Conservation (phyloP, 2,113 vertebrate species). For the Lipotes vexillifer region DNA sequence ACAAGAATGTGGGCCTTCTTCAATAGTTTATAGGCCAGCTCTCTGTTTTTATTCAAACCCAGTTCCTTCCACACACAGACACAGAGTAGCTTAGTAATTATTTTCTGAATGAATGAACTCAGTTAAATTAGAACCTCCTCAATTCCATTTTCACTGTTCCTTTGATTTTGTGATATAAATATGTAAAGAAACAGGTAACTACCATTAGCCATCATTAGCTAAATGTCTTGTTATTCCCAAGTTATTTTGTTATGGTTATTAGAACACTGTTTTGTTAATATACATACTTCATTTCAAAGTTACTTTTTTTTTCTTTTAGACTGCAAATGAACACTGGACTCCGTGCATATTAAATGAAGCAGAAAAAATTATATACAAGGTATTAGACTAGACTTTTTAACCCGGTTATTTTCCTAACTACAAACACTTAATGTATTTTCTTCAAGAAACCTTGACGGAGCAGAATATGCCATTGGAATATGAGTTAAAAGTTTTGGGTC, state of each 20-base stretch:
- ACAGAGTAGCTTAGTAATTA: background rate
- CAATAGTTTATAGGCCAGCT: background rate
- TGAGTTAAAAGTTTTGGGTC: background rate
- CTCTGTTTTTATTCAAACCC: background rate
- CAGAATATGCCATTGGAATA: background rate
- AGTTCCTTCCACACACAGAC: background rate
- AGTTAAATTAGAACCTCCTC: background rate
- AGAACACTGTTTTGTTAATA: background rate
- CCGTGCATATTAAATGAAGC: constrained; percentile 93
- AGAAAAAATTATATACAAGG: constrained; percentile 97
- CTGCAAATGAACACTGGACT: constrained; percentile 94
- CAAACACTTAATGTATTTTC: background rate
- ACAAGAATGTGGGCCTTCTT: background rate
- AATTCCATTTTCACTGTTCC: background rate
- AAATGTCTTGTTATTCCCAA: background rate
- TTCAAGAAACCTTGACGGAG: background rate
- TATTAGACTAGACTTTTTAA: constrained; percentile 69
- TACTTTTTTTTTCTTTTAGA: constrained; percentile 79
- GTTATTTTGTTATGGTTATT: background rate
- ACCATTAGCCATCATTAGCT: background rate
- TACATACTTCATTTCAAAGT: background rate
- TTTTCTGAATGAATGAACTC: background rate
- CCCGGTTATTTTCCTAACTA: background rate
- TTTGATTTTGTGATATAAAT: background rate
- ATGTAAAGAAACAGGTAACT: background rate